A percentile compares a stretch with the other conserved stretches of the same genome.
phyloP scores from a whole-genome alignment of 1,140 invertebrate species.

The Sitodiplosis mosellana region DNA sequence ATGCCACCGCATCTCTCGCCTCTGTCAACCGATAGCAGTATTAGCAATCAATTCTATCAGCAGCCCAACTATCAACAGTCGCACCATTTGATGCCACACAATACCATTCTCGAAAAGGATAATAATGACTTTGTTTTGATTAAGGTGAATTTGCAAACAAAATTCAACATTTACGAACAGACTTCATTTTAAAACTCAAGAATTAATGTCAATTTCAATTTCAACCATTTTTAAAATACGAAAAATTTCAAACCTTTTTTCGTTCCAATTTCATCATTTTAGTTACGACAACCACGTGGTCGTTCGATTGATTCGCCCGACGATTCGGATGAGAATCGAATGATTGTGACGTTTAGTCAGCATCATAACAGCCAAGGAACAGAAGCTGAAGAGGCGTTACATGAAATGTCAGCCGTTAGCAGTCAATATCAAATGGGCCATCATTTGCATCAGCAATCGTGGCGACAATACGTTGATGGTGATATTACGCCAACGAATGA shows the following conservation, averaged over 20 bases:
- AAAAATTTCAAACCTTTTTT: too few species aligned
- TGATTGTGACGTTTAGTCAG: too few species aligned
- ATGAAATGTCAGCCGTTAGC: too few species aligned
- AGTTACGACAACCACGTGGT: conserved; percentile 52
- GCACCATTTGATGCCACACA: not conserved
- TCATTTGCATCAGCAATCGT: conserved; percentile 30
- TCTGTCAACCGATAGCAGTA: not conserved
- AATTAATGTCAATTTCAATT: conserved; percentile 6
- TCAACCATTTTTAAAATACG: too few species aligned
- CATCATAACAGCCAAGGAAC: too few species aligned
- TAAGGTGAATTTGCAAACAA: conserved; percentile 14
- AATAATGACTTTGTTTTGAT: conserved; percentile 25
- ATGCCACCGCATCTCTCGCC: too few species aligned
- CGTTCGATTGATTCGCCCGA: conserved; percentile 72
- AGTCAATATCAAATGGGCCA: too few species aligned
- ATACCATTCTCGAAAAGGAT: conserved; percentile 5
- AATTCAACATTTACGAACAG: not conserved
- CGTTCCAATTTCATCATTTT: conserved; percentile 8
- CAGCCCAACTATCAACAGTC: not conserved
- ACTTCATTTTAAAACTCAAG: not conserved
- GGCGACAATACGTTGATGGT: conserved; percentile 72
- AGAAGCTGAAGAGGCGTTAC: too few species aligned
- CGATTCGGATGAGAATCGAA: conserved; percentile 32
- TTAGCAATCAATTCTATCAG: not conserved
- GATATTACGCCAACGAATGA: conserved; percentile 79